These are phyloP conservation scores for Cataglyphis altisquamis DNA, from an alignment of 2,888 invertebrate genomes.

Conservation along the genomic window DNA sequence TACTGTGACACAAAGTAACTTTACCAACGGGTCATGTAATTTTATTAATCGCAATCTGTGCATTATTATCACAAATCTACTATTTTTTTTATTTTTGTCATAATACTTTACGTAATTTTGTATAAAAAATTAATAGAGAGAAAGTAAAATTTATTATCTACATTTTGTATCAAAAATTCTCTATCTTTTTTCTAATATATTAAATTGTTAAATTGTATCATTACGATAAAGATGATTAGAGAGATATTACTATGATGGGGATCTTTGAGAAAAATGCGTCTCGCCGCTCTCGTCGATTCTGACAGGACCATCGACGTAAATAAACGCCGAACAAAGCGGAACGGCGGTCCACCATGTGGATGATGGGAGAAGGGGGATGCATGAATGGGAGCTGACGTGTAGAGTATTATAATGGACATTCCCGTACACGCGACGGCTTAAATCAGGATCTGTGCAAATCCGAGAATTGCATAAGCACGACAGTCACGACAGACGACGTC, in stretches of 20 bases:
- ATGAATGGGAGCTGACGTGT: slow-evolving; percentile 64
- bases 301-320: slow-evolving; percentile 3
- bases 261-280: slow-evolving; percentile 9
- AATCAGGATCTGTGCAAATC: slow-evolving; percentile 20
- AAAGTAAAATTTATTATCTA: background rate
- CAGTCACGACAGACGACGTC: slow-evolving; percentile 52
- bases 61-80: background rate
- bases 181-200: background rate
- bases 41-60: background rate
- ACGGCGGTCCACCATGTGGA: slow-evolving; percentile 52
- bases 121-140: background rate
- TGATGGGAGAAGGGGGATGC: slow-evolving; percentile 54
- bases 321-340: slow-evolving; percentile 66
- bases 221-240: background rate
- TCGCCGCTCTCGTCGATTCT: slow-evolving; percentile 16
- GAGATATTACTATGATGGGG: background rate
- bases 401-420: slow-evolving; percentile 61
- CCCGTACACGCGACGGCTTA: slow-evolving; percentile 26
- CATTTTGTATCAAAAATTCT: background rate
- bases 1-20: background rate
- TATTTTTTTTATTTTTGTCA: background rate
- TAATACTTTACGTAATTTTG: background rate
- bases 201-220: background rate
- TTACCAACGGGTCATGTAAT: slow-evolving; percentile 34
- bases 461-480: slow-evolving; percentile 47